A percentile compares a stretch with the other conserved stretches of the same genome.
Evolutionary conservation across 2,888 invertebrate species (phyloP).

Genomic region (Pocota personata): DNA sequence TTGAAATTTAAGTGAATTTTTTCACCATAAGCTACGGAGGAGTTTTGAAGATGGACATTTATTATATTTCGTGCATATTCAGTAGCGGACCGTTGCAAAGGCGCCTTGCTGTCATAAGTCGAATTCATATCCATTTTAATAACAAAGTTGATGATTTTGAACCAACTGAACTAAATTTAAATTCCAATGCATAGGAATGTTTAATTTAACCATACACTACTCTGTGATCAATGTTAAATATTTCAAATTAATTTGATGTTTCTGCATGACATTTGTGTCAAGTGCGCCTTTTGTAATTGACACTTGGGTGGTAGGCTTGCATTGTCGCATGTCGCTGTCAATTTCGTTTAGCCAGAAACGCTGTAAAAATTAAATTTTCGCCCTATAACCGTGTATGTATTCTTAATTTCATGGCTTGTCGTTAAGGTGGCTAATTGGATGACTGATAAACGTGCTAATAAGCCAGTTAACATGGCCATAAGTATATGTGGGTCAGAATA

Average conservation of each 20-base stretch:
- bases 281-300: not conserved
- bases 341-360: not conserved
- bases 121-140: not conserved
- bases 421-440: not conserved
- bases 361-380: not conserved
- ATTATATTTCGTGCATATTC: not conserved
- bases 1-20: constrained; percentile 32
- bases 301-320: not conserved
- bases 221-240: not conserved
- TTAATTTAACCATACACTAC: not conserved
- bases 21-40: not conserved
- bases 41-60: not conserved
- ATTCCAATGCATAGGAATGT: not conserved
- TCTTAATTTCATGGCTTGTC: not conserved
- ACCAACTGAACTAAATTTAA: no score
- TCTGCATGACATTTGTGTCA: constrained; percentile 20
- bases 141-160: no score
- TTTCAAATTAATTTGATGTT: constrained; percentile 9
- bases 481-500: not conserved
- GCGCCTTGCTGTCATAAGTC: not conserved
- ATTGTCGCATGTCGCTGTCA: constrained; percentile 11
- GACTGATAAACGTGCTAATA: not conserved
- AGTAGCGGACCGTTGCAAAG: not conserved
- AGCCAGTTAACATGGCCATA: not conserved
- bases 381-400: not conserved